Base-by-base conservation (phyloP, 1,140 invertebrate genomes). In the Melitaea cinxia region DNA sequence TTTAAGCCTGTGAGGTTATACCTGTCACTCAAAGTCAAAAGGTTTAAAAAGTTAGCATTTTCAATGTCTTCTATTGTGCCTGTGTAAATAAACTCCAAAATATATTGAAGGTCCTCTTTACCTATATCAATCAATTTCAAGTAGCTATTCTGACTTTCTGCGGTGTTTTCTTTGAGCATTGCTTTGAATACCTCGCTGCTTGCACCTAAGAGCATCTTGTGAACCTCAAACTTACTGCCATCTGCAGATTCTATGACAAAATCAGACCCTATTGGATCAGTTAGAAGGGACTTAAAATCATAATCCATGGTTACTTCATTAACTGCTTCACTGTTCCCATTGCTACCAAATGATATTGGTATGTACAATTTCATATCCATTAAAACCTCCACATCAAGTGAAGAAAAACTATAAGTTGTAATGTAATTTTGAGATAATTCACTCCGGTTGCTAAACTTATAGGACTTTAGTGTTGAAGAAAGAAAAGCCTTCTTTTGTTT, bases 121-220 rank as follows among this genome's bases (percentile, higher is more conserved):
- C 49, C 50, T 0, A 89, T 77, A 70, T 91, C 88, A 55, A 81
- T 60, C 10, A 91, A 68, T 64, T 80, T 89, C 1, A 91, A 79
- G 68, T 69, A 82, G 45, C 70, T 76, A 45, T 85, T 86, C 65
- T 84, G 77, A 64, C 80, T 83, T 42, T 91, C 88, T 9, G 82
- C 84, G 5, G 82, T 89, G 17, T 88, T 85, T 23, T 86, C 83
- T 72, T 80, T 88, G 0, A 91, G 72, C 88, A 91, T 91, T 33
- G 88, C 88, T 65, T 80, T 86, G 54, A 91, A 91, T 7, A 91
- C 88, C 30, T 89, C 85, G 67, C 88, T 89, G 39, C 80, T 71
- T 0, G 74, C 74, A 24, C 72, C 69, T 5, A 91, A 50, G n/a
- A 91, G 53, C 6, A 71, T 37, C 67, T 83, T 85, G 54, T 91